Evolutionary conservation across 2,113 vertebrate species (phyloP).

Genomic region (Nematolebias whitei): DNA sequence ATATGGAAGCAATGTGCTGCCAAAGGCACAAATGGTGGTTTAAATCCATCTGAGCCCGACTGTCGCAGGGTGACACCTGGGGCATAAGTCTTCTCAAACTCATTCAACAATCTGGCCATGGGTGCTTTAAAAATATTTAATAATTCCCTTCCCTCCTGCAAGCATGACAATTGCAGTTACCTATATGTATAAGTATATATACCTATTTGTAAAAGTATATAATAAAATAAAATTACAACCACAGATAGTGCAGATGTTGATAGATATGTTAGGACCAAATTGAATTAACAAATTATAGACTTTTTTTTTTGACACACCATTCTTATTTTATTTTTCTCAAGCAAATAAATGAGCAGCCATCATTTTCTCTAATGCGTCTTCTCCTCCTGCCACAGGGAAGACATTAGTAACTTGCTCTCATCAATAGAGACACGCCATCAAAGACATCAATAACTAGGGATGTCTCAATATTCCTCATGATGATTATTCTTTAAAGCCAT

Average conservation of each 20-base stretch:
- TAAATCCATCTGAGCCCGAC: constrained; percentile 64
- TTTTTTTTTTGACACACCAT: constrained; percentile 41
- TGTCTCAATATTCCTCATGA: constrained; percentile 67
- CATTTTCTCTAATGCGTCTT: constrained; percentile 57
- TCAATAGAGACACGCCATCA: constrained; percentile 73
- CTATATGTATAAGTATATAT: too few species aligned
- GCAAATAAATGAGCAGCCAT: constrained; percentile 73
- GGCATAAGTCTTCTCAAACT: constrained; percentile 50
- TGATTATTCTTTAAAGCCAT: constrained; percentile 78
- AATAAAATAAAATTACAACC: constrained; percentile 43
- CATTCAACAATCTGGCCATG: constrained; percentile 60
- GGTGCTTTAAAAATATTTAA: constrained; percentile 57
- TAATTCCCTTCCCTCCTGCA: constrained; percentile 20
- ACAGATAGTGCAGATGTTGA: constrained; percentile 44
- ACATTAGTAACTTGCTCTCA: constrained; percentile 75
- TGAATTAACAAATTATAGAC: constrained; percentile 68
- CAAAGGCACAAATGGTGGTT: constrained; percentile 71
- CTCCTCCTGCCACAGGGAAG: constrained; percentile 71
- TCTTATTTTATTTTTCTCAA: constrained; percentile 37
- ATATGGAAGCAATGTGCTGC: constrained; percentile 76
- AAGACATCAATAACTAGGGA: constrained; percentile 79
- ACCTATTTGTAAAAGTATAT: constrained; percentile 32
- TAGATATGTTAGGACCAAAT: constrained; percentile 62
- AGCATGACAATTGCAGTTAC: constrained; percentile 51
- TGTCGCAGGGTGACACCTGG: constrained; percentile 60